These are phyloP conservation scores for Polylopha cassiicola DNA, from an alignment of 2,888 invertebrate species.

Conservation along the genomic window DNA sequence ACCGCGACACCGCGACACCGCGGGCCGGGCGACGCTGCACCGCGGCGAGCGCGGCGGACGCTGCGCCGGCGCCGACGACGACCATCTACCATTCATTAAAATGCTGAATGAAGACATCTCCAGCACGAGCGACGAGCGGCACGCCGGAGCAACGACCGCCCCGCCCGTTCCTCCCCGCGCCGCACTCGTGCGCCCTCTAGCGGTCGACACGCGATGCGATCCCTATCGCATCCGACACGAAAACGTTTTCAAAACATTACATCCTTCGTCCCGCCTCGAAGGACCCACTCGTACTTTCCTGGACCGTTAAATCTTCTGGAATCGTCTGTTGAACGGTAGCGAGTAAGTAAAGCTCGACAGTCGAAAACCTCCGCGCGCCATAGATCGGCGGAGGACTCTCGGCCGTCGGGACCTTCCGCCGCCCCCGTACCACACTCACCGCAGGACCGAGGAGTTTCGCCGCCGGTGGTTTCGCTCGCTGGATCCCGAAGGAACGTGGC, in stretches of 20 bases:
- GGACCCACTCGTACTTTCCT: too few relatives aligned
- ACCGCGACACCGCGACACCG: background rate
- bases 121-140: slow-evolving; percentile 8
- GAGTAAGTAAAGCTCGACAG: too few relatives aligned
- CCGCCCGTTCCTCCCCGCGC: too few relatives aligned
- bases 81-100: background rate
- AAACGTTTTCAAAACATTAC: slow-evolving; percentile 3
- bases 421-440: slow-evolving; percentile 8
- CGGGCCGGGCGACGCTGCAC: background rate
- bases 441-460: background rate
- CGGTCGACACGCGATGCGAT: background rate
- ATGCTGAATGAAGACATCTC: too few relatives aligned
- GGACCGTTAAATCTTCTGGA: too few relatives aligned
- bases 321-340: too few relatives aligned
- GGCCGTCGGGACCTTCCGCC: too few relatives aligned
- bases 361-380: too few relatives aligned
- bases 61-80: background rate
- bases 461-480: too few relatives aligned
- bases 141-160: slow-evolving; percentile 12
- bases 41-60: background rate
- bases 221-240: slow-evolving; percentile 12
- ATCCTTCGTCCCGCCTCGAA: slow-evolving; percentile 1
- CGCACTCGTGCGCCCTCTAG: slow-evolving; percentile 7
- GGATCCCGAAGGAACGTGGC: slow-evolving; percentile 6
- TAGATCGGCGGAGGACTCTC: too few relatives aligned